Evolutionary conservation across 2,888 invertebrate genomes (phyloP), one percentile per base, ranked within the genome.

Genomic region (Dastarcus helophoroides): DNA sequence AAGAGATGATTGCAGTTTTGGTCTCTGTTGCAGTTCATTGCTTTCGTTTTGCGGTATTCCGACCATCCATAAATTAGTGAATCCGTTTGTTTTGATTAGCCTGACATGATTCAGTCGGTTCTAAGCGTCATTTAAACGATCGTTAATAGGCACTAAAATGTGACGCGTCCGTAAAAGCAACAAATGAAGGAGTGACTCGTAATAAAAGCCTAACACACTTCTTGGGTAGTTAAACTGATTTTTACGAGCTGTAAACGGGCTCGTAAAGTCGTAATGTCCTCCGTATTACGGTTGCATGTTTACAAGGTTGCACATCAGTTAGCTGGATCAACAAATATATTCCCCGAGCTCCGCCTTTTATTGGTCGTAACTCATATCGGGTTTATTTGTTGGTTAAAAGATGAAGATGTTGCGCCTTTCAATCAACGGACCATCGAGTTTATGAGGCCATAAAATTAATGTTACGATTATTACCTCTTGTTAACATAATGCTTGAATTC

Each of bases 201-300:
- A 56, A 58, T 60, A 59, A 58, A 57, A 58, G 54, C 53, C 57
- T 52, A 54, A 56, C 59, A 56, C 58, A 59, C 58, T 57, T 54
- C 55, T 51, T 54, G 48, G 44, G 57, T 58, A 59, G 60, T 62
- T 61, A 60, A 59, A 61, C 58, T 61, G 62, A 62, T 62, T 62
- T 62, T 62, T 62, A 62, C 54, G 61, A 60, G 55, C 58, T 61
- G 60, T 61, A 60, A 62, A 60, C 56, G 56, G 50, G 56, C 52
- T 58, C 58, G 59, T 61, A 60, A 61, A 62, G 56, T 58, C 56
- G 58, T 61, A 60, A 62, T 61, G 60, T 60, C 58, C 57, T 58
- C 54, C 48, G 54, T 53, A 58, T 57, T 56, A 56, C 55, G 53
- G 56, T 54, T 56, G 58, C 56, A 58, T 60, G 60, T 59, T 59